phyloP scores from a whole-genome alignment of 1,140 invertebrate species.

The Zaprionus capensis region DNA sequence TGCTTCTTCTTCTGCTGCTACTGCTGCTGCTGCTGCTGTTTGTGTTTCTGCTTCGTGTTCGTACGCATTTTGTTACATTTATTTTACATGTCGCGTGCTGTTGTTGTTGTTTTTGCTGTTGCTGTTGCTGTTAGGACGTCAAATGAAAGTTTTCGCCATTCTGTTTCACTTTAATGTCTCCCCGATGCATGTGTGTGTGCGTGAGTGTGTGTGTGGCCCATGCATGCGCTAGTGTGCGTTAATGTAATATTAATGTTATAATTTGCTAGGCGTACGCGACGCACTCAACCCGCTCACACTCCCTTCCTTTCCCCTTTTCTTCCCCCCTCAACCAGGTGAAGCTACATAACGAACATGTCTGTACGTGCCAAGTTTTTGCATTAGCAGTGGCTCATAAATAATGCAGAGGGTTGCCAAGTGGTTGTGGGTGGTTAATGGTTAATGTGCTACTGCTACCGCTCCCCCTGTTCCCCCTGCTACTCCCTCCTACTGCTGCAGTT shows the following conservation, averaged over 20 bases:
- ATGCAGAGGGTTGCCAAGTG: constrained; percentile 58
- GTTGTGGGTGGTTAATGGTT: constrained; percentile 14
- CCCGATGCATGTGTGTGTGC: constrained; percentile 62
- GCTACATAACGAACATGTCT: constrained; percentile 5
- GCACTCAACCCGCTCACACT: constrained; percentile 43
- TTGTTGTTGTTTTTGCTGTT: constrained; percentile 29
- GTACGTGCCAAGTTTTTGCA: constrained; percentile 51
- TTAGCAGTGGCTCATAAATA: constrained; percentile 61
- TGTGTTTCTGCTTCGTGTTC: constrained; percentile 38
- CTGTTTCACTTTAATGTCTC: constrained; percentile 71
- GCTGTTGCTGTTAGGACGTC: constrained; percentile 50
- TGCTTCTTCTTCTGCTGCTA: neutral
- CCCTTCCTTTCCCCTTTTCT: neutral
- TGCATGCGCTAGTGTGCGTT: constrained; percentile 55
- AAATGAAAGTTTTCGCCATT: constrained; percentile 67
- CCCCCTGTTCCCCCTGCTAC: too few relatives aligned
- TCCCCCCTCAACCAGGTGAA: neutral
- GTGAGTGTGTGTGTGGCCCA: constrained; percentile 21
- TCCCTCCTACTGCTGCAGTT: constrained; percentile 4
- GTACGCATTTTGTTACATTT: constrained; percentile 67
- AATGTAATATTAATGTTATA: constrained; percentile 83
- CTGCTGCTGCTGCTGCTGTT: constrained; percentile 11
- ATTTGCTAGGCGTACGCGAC: constrained; percentile 60
- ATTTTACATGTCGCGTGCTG: constrained; percentile 56
- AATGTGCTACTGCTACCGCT: neutral